These are phyloP conservation scores for Taenioides sp. DNA, from an alignment of 2,797 vertebrate species.

Conservation along the genomic window DNA sequence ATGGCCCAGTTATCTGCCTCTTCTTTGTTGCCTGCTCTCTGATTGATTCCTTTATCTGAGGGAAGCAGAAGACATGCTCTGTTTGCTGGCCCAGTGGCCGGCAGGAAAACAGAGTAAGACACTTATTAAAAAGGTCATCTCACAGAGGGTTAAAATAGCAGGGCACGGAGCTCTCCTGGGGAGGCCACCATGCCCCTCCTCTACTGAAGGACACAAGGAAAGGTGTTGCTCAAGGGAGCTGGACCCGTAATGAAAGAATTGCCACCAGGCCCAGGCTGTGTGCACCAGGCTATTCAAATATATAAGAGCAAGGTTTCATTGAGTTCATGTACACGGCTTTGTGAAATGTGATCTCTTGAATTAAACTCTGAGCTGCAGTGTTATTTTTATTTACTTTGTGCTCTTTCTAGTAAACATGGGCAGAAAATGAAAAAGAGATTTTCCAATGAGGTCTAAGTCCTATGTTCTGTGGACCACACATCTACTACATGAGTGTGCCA, in stretches of 20 bases:
- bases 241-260: conserved; percentile 73
- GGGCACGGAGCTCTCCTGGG: conserved; percentile 71
- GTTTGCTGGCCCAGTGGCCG: conserved; percentile 80
- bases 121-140: conserved; percentile 86
- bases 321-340: conserved; percentile 45
- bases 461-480: conserved; percentile 47
- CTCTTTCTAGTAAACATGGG: conserved; percentile 62
- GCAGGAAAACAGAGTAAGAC: conserved; percentile 83
- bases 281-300: conserved; percentile 72
- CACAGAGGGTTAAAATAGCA: conserved; percentile 83
- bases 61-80: conserved; percentile 82
- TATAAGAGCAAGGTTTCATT: conserved; percentile 51
- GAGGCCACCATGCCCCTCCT: conserved; percentile 70
- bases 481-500: conserved; percentile 47
- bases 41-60: conserved; percentile 82
- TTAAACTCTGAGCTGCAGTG: conserved; percentile 62
- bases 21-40: conserved; percentile 69
- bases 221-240: conserved; percentile 77
- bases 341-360: conserved; percentile 66
- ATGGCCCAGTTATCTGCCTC: conserved; percentile 76
- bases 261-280: conserved; percentile 66
- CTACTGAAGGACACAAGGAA: conserved; percentile 77
- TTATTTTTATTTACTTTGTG: conserved; percentile 74
- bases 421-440: conserved; percentile 63
- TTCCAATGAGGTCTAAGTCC: conserved; percentile 36